Percentiles rank a stretch among this genome's conserved stretches.
Conservation (phyloP, 2,797 vertebrate species). For the Agapornis canus region DNA sequence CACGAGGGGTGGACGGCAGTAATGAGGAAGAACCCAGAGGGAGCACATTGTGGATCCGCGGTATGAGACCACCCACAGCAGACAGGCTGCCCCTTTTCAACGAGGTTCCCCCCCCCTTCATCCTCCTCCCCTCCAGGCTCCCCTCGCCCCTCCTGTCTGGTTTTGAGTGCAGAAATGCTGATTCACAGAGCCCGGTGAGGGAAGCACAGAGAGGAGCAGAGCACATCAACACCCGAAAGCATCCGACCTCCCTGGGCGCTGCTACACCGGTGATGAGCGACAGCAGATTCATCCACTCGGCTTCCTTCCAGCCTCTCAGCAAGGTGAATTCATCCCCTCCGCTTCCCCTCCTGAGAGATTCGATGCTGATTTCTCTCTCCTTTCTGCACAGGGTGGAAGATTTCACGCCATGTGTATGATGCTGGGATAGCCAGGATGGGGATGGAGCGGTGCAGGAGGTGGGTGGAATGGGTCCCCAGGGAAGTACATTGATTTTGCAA, state of each 20-base stretch:
- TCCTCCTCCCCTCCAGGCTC: background rate
- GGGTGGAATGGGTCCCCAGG: background rate
- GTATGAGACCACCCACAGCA: background rate
- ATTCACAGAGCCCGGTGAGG: constrained; percentile 43
- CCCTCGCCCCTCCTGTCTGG: background rate
- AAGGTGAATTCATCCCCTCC: background rate
- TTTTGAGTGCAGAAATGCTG: constrained; percentile 51
- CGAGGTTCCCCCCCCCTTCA: background rate
- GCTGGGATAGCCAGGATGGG: background rate
- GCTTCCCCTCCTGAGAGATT: background rate
- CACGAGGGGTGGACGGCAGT: background rate
- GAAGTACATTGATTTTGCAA: background rate
- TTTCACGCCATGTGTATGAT: rapidly evolving
- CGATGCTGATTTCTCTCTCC: background rate
- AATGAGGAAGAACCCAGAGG: background rate
- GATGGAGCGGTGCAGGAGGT: background rate
- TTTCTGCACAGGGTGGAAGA: background rate
- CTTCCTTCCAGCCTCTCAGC: background rate
- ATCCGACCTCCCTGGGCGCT: background rate
- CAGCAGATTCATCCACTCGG: background rate
- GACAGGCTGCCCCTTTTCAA: constrained; percentile 7
- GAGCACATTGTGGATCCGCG: background rate
- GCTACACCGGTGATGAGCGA: background rate
- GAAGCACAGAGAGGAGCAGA: constrained; percentile 17
- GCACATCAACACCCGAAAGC: background rate